phyloP scores from a whole-genome alignment of 2,797 vertebrate species.

The Podarcis siculus region DNA sequence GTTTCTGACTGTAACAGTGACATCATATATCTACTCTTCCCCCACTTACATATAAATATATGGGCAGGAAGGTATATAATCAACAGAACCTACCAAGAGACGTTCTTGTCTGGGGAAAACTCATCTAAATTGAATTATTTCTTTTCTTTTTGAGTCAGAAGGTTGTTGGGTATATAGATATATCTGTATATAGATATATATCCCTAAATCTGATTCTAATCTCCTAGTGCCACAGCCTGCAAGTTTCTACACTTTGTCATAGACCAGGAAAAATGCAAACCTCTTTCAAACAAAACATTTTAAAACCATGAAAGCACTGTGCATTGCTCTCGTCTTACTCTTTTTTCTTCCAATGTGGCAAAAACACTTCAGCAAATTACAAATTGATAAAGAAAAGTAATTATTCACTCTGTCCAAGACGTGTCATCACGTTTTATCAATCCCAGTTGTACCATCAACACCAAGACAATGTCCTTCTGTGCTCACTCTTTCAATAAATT shows the following conservation, averaged over 20 bases:
- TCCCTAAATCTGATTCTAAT: neutral
- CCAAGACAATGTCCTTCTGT: neutral
- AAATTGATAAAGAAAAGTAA: neutral
- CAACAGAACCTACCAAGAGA: constrained; percentile 24
- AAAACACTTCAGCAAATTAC: neutral
- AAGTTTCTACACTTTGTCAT: constrained; percentile 47
- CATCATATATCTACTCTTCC: constrained; percentile 2
- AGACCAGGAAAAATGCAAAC: constrained; percentile 44
- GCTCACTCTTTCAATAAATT: neutral
- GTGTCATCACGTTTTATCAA: neutral
- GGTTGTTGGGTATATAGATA: constrained; percentile 2
- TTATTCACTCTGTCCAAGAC: neutral
- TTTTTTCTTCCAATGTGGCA: neutral
- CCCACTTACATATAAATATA: constrained; percentile 2
- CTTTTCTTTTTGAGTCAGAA: constrained; percentile 12
- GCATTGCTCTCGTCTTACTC: neutral
- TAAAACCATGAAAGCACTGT: constrained; percentile 52
- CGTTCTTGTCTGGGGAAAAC: neutral
- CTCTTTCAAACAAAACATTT: constrained; percentile 61
- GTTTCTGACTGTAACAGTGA: constrained; percentile 27
- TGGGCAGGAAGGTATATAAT: neutral
- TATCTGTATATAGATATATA: neutral
- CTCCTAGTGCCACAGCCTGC: constrained; percentile 3
- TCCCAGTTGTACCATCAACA: neutral
- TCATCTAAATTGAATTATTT: neutral